Base-by-base conservation (phyloP, 2,797 vertebrate genomes). In the Paguma larvata region DNA sequence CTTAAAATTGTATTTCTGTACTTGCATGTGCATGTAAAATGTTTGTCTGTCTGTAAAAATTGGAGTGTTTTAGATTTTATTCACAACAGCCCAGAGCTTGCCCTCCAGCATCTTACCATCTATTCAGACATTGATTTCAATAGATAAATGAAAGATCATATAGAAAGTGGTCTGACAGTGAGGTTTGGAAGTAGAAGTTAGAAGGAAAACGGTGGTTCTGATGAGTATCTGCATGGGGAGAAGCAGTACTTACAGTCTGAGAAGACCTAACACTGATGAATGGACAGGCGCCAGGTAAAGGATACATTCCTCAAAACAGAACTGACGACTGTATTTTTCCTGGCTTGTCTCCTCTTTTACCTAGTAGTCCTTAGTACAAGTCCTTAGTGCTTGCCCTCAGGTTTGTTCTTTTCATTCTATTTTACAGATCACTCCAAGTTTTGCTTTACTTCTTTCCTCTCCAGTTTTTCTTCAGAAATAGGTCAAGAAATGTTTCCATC, bases 361-460 rank as follows among this genome's bases (percentile, higher is more conserved):
- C 48, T 27, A 30, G 30, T 75, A 59, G 38, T 80, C 25, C 19
- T 80, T 75, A 48, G 38, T 16, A 75, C 15, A 56, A 15, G 9
- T n/a, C n/a, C n/a, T n/a, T n/a, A n/a, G 77, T 30, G 70, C 70
- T 89, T 32, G 63, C 14, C 27, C 44, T 30, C 3, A 32, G 25
- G 53, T 75, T 73, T 53, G 19, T 63, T 73, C 51, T 53, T 18
- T 89, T 89, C 34, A 65, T 89, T 72, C 16, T 65, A 53, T 89
- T 34, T 32, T 92, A 85, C 32, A 65, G 10, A 25, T 16, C 4
- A 65, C 38, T 56, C 32, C 79, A n/a, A 51, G 12, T 46, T 93
- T 95, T 79, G 32, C 11, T 53, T 85, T 79, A 72, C 38, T 93
- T 27, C 30, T 93, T 89, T 85, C 12, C 30, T 89, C 25, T 70